Evolutionary conservation across 2,888 invertebrate species (phyloP).

Genomic region (Congeria kusceri): DNA sequence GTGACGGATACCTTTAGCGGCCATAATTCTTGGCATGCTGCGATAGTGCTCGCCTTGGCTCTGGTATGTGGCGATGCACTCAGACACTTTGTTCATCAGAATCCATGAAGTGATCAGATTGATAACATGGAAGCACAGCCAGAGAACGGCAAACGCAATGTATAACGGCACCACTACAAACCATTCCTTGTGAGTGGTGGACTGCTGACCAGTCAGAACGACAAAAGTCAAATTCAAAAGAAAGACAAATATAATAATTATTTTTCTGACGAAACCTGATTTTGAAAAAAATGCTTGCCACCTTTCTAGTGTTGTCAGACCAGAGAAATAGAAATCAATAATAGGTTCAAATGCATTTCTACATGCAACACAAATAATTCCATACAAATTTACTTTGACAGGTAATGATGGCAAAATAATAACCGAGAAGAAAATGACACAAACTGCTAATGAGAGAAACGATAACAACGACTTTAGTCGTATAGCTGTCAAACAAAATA

Average conservation of each 20-base stretch:
- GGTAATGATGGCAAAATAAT: slow-evolving; percentile 71
- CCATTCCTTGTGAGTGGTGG: slow-evolving; percentile 85
- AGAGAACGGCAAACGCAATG: slow-evolving; percentile 76
- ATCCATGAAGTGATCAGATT: slow-evolving; percentile 82
- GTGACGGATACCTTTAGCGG: slow-evolving; percentile 84
- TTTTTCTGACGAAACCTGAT: slow-evolving; percentile 72
- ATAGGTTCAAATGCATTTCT: slow-evolving; percentile 79
- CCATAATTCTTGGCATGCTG: slow-evolving; percentile 82
- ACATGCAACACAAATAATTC: slow-evolving; percentile 79
- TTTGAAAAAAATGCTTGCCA: slow-evolving; percentile 79
- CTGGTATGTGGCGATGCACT: slow-evolving; percentile 75
- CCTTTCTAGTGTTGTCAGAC: slow-evolving; percentile 80
- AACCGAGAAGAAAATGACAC: slow-evolving; percentile 61
- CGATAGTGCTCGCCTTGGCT: slow-evolving; percentile 70
- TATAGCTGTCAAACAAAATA: slow-evolving; percentile 79
- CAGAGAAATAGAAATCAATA: slow-evolving; percentile 81
- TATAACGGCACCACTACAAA: slow-evolving; percentile 85
- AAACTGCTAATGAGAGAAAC: slow-evolving; percentile 70
- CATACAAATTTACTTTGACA: slow-evolving; percentile 78
- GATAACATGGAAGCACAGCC: slow-evolving; percentile 82
- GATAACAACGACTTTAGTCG: slow-evolving; percentile 81
- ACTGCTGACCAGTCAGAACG: slow-evolving; percentile 73
- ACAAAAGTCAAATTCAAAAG: slow-evolving; percentile 73
- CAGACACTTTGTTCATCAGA: slow-evolving; percentile 81
- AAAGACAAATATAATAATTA: slow-evolving; percentile 71